phyloP scores from a whole-genome alignment of 2,888 invertebrate species.

The Cordylochernes scorpioides region DNA sequence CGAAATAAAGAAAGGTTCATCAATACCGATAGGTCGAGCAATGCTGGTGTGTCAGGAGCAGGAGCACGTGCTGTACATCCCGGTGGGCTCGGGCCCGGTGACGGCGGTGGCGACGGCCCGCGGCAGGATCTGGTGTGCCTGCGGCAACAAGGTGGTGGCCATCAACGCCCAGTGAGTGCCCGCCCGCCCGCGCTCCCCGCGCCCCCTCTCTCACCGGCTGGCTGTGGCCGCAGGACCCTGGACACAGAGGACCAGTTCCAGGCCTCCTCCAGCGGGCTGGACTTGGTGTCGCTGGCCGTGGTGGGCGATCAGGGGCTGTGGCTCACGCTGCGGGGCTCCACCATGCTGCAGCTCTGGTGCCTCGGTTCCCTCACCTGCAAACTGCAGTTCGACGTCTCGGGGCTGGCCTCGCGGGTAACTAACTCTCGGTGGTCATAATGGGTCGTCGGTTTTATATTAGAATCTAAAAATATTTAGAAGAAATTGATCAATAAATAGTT shows the following conservation, averaged over 20 bases:
- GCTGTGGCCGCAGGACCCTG: conserved; percentile 21
- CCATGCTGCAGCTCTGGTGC: conserved; percentile 28
- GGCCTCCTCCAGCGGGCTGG: conserved; percentile 26
- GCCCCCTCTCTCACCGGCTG: no score
- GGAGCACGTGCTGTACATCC: conserved; percentile 25
- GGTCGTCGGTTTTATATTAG: no score
- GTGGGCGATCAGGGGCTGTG: conserved; percentile 24
- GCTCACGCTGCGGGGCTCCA: conserved; percentile 26
- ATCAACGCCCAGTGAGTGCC: conserved; percentile 24
- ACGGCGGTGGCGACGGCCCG: conserved; percentile 22
- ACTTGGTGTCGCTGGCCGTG: conserved; percentile 23
- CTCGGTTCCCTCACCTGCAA: conserved; percentile 22
- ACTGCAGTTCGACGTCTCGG: conserved; percentile 27
- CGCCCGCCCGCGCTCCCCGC: neutral
- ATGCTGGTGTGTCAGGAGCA: no score
- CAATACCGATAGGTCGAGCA: no score
- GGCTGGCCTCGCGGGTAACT: no score
- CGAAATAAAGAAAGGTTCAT: no score
- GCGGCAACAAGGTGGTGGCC: conserved; percentile 25
- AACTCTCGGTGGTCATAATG: no score
- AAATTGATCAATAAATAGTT: no score
- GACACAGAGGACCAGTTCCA: conserved; percentile 23
- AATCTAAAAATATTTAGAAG: no score
- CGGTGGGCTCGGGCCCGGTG: conserved; percentile 26
- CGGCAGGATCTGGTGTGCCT: conserved; percentile 25